These are phyloP conservation scores for Bufotes viridis DNA, from an alignment of 2,797 vertebrate genomes.

Conservation along the genomic window DNA sequence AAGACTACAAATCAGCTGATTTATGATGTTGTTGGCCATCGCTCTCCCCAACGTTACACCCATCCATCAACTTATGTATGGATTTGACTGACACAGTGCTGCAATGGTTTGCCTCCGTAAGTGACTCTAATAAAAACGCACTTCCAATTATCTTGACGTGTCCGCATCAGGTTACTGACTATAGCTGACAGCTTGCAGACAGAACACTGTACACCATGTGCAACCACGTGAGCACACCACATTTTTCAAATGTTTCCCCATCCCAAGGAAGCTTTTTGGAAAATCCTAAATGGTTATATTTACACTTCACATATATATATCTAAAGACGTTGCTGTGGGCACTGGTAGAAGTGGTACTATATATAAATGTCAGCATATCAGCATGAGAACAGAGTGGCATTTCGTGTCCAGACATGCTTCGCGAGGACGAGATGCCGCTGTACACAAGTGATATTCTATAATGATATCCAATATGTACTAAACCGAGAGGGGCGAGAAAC, in stretches of 20 bases:
- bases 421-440: constrained; percentile 39
- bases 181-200: background rate
- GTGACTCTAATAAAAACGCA: constrained; percentile 24
- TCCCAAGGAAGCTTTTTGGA: constrained; percentile 28
- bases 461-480: constrained; percentile 43
- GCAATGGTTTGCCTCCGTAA: background rate
- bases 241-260: constrained; percentile 44
- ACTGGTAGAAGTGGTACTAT: constrained; percentile 44
- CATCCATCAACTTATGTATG: background rate
- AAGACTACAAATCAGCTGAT: background rate
- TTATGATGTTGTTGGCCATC: background rate
- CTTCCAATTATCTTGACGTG: background rate
- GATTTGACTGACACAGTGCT: background rate
- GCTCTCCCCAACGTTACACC: background rate
- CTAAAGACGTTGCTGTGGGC: constrained; percentile 1
- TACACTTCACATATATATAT: constrained; percentile 39
- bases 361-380: constrained; percentile 58
- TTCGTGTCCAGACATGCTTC: constrained; percentile 44
- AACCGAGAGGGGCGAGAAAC: background rate
- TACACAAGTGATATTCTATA: constrained; percentile 47
- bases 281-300: constrained; percentile 41
- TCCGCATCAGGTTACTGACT: background rate
- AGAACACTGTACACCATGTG: background rate
- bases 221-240: constrained; percentile 13
- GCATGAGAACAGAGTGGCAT: constrained; percentile 47